These are phyloP conservation scores for Volucella zonaria DNA, from an alignment of 2,888 invertebrate species.

Conservation along the genomic window DNA sequence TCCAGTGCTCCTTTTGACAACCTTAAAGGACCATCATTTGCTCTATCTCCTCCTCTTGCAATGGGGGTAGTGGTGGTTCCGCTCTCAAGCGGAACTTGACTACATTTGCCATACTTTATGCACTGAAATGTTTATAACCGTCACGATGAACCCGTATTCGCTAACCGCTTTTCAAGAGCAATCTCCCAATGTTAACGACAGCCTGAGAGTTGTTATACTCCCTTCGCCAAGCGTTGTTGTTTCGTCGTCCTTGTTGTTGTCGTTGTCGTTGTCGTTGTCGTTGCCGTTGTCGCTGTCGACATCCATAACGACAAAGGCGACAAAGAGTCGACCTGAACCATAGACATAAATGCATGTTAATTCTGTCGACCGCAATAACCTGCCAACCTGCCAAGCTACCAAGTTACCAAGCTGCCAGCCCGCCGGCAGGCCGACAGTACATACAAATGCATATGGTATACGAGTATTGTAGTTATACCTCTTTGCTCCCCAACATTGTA, in stretches of 20 bases:
- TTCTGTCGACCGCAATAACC: conserved; percentile 54
- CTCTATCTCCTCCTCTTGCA: no score
- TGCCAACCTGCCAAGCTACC: conserved; percentile 34
- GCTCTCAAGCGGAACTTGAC: conserved; percentile 14
- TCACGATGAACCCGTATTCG: conserved; percentile 28
- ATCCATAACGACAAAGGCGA: background rate
- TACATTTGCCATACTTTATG: conserved; percentile 7
- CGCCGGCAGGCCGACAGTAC: conserved; percentile 3
- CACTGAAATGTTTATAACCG: conserved; percentile 44
- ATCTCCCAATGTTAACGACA: conserved; percentile 49
- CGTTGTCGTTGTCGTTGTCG: background rate
- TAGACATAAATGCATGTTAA: conserved; percentile 61
- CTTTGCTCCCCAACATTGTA: conserved; percentile 18
- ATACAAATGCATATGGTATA: background rate
- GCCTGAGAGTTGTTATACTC: conserved; percentile 30
- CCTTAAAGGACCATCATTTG: no score
- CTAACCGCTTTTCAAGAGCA: conserved; percentile 56
- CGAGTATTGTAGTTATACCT: background rate
- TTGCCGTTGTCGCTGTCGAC: background rate
- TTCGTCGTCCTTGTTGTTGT: background rate
- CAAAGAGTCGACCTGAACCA: conserved; percentile 27
- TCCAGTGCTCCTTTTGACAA: no score
- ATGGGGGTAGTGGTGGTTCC: no score
- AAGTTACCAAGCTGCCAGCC: conserved; percentile 41
- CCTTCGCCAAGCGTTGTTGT: background rate